Evolutionary conservation across 1,140 invertebrate genomes (phyloP).

Genomic region (Drosophila varians): DNA sequence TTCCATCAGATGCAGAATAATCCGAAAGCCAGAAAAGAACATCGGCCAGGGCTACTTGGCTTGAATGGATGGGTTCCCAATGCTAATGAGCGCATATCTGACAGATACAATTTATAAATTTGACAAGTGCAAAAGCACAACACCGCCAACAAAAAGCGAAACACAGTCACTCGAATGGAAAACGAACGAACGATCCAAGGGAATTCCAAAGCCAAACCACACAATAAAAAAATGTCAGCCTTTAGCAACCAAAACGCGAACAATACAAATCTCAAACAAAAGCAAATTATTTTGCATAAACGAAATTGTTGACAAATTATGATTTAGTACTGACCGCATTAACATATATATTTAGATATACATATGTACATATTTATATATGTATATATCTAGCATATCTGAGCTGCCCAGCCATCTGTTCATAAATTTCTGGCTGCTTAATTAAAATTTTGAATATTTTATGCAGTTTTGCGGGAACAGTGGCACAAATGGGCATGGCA

Average conservation of each 20-base stretch:
- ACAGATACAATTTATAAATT: slow-evolving; percentile 79
- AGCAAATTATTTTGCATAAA: slow-evolving; percentile 66
- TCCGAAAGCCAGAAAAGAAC: neutral
- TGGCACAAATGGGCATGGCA: slow-evolving; percentile 31
- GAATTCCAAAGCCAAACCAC: slow-evolving; percentile 12
- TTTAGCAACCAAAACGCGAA: slow-evolving; percentile 28
- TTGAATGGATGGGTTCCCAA: slow-evolving; percentile 61
- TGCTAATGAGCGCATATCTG: slow-evolving; percentile 78
- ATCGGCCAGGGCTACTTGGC: slow-evolving; percentile 19
- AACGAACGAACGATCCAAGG: slow-evolving; percentile 34
- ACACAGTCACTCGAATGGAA: slow-evolving; percentile 54
- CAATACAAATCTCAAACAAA: slow-evolving; percentile 55
- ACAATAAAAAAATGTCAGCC: slow-evolving; percentile 12
- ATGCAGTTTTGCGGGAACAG: slow-evolving; percentile 21
- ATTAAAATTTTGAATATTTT: slow-evolving; percentile 53
- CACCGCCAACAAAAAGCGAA: slow-evolving; percentile 5
- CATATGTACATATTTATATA: too few species aligned
- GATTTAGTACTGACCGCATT: slow-evolving; percentile 73
- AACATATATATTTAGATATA: slow-evolving; percentile 39
- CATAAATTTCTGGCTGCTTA: slow-evolving; percentile 50
- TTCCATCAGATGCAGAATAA: slow-evolving; percentile 41
- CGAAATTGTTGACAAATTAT: slow-evolving; percentile 77
- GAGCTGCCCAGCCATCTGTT: slow-evolving; percentile 32
- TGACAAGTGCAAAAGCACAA: slow-evolving; percentile 62
- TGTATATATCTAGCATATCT: slow-evolving; percentile 7